A percentile compares a stretch with the other conserved stretches of the same genome.
Evolutionary conservation across 2,113 vertebrate genomes (phyloP).

Genomic region (Etheostoma cragini): DNA sequence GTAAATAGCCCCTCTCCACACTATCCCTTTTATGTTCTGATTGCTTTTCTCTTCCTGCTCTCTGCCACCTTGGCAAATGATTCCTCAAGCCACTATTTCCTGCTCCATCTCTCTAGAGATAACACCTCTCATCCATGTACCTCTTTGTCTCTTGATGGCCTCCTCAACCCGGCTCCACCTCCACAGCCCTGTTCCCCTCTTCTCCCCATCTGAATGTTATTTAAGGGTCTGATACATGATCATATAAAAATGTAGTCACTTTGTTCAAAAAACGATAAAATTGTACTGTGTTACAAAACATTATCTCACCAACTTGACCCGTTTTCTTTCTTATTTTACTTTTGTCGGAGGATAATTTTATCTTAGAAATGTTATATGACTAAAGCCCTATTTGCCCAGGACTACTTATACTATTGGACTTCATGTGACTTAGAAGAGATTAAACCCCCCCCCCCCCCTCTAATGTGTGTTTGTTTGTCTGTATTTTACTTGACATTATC

Average conservation of each 20-base stretch:
- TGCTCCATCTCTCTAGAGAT: conserved; percentile 72
- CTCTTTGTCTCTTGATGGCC: conserved; percentile 68
- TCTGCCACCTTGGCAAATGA: conserved; percentile 67
- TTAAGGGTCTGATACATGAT: not conserved
- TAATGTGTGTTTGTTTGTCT: too few species aligned
- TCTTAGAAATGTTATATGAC: not conserved
- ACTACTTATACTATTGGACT: too few species aligned
- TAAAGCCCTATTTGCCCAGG: too few species aligned
- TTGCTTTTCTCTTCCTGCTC: conserved; percentile 77
- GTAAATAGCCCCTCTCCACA: conserved; percentile 81
- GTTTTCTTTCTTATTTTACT: not conserved
- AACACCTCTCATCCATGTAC: conserved; percentile 65
- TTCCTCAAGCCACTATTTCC: conserved; percentile 79
- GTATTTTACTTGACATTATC: too few species aligned
- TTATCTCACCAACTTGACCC: not conserved
- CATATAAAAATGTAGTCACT: not conserved
- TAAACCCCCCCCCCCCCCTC: too few species aligned
- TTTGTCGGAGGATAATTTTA: not conserved
- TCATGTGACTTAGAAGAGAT: too few species aligned
- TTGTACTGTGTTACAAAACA: not conserved
- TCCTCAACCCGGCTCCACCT: conserved; percentile 29
- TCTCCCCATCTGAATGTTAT: not conserved
- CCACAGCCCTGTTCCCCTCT: conserved; percentile 2
- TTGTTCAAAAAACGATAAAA: not conserved
- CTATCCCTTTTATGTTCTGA: conserved; percentile 76